Percentiles rank a stretch among this genome's conserved stretches.
Conservation (phyloP, 1,140 invertebrate genomes). For the Bombus vancouverensis region DNA sequence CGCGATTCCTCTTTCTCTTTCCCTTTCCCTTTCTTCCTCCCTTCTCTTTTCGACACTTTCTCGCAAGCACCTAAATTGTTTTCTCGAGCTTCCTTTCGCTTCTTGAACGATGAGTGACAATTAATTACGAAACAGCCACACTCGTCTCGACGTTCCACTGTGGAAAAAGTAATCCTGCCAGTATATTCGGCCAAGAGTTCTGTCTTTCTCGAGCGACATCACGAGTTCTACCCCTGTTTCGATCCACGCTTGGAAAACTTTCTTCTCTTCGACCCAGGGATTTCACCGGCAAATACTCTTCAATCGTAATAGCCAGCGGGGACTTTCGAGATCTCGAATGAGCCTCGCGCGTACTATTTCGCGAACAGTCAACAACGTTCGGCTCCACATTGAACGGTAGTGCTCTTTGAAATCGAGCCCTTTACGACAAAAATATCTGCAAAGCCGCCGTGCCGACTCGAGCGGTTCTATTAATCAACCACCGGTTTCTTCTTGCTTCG, state of each 20-base stretch:
- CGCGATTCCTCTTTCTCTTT: neutral
- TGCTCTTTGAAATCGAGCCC: conserved; percentile 48
- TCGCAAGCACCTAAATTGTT: conserved; percentile 20
- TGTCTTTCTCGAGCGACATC: neutral
- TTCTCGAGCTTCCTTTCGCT: conserved; percentile 1
- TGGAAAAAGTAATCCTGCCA: neutral
- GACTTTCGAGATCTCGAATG: conserved; percentile 19
- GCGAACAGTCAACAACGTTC: conserved; percentile 44
- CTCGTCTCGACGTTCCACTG: neutral
- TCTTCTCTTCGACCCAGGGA: conserved; percentile 1
- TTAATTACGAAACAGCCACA: conserved; percentile 26
- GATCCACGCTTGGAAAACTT: conserved; percentile 23
- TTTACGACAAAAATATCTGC: conserved; percentile 47
- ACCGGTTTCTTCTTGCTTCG: conserved; percentile 40
- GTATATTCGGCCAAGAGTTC: neutral
- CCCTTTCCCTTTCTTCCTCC: neutral
- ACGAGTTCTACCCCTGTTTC: neutral
- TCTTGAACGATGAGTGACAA: conserved; percentile 8
- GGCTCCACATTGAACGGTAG: neutral
- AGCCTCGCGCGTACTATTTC: conserved; percentile 28
- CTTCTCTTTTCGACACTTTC: neutral
- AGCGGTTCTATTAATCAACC: conserved; percentile 54
- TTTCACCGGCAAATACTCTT: conserved; percentile 26
- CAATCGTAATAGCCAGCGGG: conserved; percentile 32
- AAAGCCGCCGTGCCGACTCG: conserved; percentile 22